phyloP scores from a whole-genome alignment of 2,797 vertebrate genomes.

The Paramormyrops hopkinsi region DNA sequence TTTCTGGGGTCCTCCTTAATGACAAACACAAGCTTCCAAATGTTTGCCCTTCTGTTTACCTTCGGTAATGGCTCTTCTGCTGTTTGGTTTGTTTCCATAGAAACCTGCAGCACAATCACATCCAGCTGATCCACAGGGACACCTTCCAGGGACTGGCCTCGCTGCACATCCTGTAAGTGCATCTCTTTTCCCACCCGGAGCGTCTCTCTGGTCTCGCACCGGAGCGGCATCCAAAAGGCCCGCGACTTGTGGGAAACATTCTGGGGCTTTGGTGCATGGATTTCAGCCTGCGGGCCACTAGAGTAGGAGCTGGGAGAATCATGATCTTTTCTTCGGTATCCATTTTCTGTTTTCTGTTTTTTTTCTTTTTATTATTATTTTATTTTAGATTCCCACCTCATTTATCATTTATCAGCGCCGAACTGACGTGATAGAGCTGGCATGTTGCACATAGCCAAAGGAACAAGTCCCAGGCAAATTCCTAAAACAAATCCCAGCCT shows the following conservation, averaged over 20 bases:
- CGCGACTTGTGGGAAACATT: not conserved
- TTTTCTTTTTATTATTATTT: not conserved
- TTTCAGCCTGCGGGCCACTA: not conserved
- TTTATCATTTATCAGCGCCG: not conserved
- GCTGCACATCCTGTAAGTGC: conserved; percentile 84
- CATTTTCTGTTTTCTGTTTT: not conserved
- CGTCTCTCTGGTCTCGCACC: not conserved
- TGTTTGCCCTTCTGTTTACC: conserved; percentile 1
- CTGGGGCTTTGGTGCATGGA: not conserved
- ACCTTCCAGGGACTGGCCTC: conserved; percentile 79
- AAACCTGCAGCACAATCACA: conserved; percentile 86
- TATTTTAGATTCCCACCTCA: not conserved
- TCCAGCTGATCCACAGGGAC: conserved; percentile 73
- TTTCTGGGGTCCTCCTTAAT: not conserved
- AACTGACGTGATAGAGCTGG: not conserved
- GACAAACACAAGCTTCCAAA: not conserved
- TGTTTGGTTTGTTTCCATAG: conserved; percentile 52
- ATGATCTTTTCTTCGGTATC: not conserved
- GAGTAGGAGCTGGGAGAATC: not conserved
- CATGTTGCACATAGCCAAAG: not conserved
- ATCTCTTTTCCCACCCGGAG: conserved; percentile 9
- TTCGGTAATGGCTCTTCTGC: not conserved
- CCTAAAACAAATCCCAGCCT: not conserved
- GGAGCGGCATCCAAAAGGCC: not conserved
- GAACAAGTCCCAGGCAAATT: not conserved